Percentiles rank a stretch among this genome's conserved stretches.
Conservation (phyloP, 64 coral and sea anemone genomes). For the Exaiptasia diaphana region DNA sequence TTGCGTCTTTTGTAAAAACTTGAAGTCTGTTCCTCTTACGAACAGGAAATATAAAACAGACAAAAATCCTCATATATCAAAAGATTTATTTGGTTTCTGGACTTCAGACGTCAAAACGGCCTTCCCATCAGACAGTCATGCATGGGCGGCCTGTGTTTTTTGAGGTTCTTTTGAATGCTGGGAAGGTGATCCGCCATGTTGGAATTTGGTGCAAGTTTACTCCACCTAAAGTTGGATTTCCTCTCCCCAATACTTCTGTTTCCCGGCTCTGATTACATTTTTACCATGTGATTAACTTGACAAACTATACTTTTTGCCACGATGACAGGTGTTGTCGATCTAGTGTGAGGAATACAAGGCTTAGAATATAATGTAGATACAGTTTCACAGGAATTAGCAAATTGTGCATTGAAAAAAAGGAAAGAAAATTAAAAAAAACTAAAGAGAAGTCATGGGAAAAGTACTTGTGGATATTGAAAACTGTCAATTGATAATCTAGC, state of each 20-base stretch:
- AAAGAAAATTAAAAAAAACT: neutral
- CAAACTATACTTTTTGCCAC: no score
- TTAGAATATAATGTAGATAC: no score
- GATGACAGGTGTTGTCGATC: no score
- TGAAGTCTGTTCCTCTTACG: no score
- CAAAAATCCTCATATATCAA: no score
- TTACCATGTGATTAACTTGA: no score
- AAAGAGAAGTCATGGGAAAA: neutral
- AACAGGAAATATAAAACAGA: no score
- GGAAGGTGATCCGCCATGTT: conserved; percentile 4
- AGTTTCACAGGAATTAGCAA: no score
- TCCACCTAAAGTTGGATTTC: neutral
- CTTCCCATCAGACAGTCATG: neutral
- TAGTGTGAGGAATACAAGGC: no score
- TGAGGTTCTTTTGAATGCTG: neutral
- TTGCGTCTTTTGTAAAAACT: no score
- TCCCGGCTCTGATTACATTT: neutral
- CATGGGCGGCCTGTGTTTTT: neutral
- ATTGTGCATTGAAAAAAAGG: no score
- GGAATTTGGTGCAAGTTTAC: neutral
- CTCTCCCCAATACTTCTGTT: neutral
- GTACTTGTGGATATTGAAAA: neutral
- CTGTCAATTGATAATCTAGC: neutral
- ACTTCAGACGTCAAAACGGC: neutral
- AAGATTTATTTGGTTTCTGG: neutral